A percentile compares a stretch with the other conserved stretches of the same genome.
Evolutionary conservation across 1,140 invertebrate species (phyloP).

Genomic region (Bathynomus jamesi): DNA sequence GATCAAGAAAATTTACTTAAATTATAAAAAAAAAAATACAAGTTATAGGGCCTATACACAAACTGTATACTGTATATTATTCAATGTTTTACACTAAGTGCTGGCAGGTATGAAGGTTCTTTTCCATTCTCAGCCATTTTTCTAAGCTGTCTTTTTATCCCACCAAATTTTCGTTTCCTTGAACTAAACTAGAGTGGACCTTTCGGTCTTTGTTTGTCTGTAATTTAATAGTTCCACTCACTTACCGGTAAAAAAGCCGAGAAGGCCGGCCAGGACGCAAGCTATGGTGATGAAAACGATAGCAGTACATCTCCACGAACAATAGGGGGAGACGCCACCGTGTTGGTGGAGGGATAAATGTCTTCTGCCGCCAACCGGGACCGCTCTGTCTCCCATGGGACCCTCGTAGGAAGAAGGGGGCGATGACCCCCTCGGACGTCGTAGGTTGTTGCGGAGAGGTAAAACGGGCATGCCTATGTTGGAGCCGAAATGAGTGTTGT

Average conservation of each 20-base stretch:
- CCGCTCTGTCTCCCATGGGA: constrained; percentile 50
- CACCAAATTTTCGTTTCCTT: background rate
- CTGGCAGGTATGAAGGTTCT: background rate
- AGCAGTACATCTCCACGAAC: constrained; percentile 82
- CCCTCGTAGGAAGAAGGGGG: background rate
- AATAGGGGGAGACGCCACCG: constrained; percentile 74
- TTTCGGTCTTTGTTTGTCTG: background rate
- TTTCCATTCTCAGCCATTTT: background rate
- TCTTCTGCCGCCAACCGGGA: constrained; percentile 46
- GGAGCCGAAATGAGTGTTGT: constrained; percentile 35
- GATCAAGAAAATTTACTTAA: no score
- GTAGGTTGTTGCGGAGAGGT: constrained; percentile 62
- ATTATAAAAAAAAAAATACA: no score
- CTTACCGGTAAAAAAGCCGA: constrained; percentile 81
- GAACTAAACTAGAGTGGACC: background rate
- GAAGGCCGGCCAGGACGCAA: constrained; percentile 65
- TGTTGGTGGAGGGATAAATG: constrained; percentile 72
- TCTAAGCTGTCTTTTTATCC: background rate
- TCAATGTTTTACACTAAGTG: background rate
- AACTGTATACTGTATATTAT: background rate
- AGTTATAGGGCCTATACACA: no score
- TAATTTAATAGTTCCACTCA: background rate
- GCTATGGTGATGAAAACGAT: constrained; percentile 74
- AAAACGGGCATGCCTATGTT: constrained; percentile 55
- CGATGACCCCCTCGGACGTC: constrained; percentile 43